Base-by-base conservation (phyloP, 2,113 vertebrate genomes). In the Pseudopodoces humilis region DNA sequence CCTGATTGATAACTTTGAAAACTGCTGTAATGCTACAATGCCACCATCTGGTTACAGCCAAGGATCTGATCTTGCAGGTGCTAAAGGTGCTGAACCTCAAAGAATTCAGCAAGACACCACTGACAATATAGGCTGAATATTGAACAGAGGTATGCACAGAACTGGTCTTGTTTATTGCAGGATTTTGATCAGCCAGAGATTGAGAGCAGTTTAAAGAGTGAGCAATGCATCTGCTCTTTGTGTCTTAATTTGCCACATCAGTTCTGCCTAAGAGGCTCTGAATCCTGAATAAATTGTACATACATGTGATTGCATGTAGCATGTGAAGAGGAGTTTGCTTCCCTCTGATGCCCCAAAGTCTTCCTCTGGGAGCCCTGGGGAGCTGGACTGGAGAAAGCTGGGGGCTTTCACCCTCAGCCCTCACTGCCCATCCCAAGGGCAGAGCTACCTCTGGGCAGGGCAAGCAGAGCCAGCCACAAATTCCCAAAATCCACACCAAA, bases 11-110 rank as follows among this genome's bases (percentile, higher is more conserved):
- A 46, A 25, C 47, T 90, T 93, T 39, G 60, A 85, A 93, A 94
- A 64, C 80, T 95, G 90, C 39, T 95, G 96, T 50, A 95, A 97
- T 93, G 50, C 82, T 97, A 85, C 86, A 96, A 96, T 97, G 96
- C 96, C 95, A 97, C 97, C 97, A 96, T 96, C 97, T 97, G 96
- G 95, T 87, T 95, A 56, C 25, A 95, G 95, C 41, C 83, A 87
- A 80, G 63, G 77, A 52, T 83, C 76, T 94, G 76, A 83, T 89
- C 72, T 83, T 94, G 90, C 83, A 93, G 69, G 41, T 90, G 52
- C 53, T 30, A 41, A 91, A 70, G 47, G 39, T n/a, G 31, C 62
- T 65, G 63, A 79, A 88, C 49, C 78, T 86, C 83, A 64, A 64
- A 91, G 82, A 87, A 83, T 92, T 95, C 85, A 91, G 20, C 35